phyloP scores from a whole-genome alignment of 2,797 vertebrate genomes.

The Nannoperca australis region DNA sequence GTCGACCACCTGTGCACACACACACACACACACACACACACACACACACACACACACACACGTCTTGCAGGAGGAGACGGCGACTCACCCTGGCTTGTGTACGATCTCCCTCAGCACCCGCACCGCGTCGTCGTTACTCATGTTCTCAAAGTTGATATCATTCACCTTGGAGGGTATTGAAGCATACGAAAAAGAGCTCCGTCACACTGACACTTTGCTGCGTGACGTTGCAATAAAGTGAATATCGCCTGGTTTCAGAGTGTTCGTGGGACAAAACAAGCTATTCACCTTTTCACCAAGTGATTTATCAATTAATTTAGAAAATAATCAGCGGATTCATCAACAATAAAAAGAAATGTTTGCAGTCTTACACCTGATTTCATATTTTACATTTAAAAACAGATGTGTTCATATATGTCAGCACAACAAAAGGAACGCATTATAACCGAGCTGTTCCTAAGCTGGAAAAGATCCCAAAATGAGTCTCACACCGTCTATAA shows the following conservation, averaged over 20 bases:
- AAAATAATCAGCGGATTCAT: neutral
- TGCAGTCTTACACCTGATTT: neutral
- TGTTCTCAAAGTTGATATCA: slow-evolving; percentile 95
- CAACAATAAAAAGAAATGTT: neutral
- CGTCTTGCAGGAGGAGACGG: too few relatives aligned
- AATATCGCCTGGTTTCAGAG: neutral
- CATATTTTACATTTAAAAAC: neutral
- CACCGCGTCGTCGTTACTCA: slow-evolving; percentile 95
- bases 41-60: neutral
- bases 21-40: neutral
- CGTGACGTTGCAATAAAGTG: neutral
- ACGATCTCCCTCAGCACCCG: slow-evolving; percentile 93
- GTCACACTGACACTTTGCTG: neutral
- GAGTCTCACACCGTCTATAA: neutral
- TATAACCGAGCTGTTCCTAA: neutral
- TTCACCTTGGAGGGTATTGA: slow-evolving; percentile 85
- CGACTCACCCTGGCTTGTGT: slow-evolving; percentile 92
- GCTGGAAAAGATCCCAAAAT: neutral
- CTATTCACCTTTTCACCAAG: neutral
- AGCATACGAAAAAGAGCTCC: neutral
- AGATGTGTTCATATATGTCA: neutral
- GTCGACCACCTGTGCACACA: accelerated
- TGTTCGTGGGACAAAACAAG: neutral
- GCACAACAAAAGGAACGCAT: neutral
- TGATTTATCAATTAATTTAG: neutral